Percentiles rank a stretch among this genome's conserved stretches.
phyloP scores from a whole-genome alignment of 1,140 invertebrate species.

The Hirudo medicinalis region DNA sequence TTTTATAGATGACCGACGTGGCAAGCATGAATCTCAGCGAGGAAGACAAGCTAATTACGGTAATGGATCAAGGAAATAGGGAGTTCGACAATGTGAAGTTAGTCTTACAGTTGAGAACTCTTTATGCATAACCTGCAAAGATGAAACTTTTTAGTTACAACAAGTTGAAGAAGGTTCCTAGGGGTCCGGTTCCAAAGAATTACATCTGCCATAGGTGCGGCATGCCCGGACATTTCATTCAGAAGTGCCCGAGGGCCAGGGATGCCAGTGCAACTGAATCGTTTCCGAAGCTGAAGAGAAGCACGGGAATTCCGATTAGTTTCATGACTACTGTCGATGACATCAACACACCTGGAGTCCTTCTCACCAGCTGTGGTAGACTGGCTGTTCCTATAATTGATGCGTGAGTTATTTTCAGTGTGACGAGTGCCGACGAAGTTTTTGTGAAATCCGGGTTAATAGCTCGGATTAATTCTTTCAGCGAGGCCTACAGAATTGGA shows the following conservation, averaged over 20 bases:
- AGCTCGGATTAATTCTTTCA: slow-evolving; percentile 35
- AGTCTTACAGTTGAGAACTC: slow-evolving; percentile 35
- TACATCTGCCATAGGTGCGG: slow-evolving; percentile 87
- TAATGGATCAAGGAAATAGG: slow-evolving; percentile 87
- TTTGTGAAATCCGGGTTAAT: background rate
- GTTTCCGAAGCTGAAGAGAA: slow-evolving; percentile 19
- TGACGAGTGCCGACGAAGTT: background rate
- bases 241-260: slow-evolving; percentile 60
- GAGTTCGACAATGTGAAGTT: slow-evolving; percentile 94
- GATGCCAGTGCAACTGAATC: background rate
- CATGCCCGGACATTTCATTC: slow-evolving; percentile 85
- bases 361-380: slow-evolving; percentile 79
- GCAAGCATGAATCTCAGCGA: slow-evolving; percentile 78
- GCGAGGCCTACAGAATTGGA: slow-evolving; percentile 61
- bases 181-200: slow-evolving; percentile 67
- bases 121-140: background rate
- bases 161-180: slow-evolving; percentile 47
- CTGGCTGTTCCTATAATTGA: slow-evolving; percentile 82
- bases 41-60: slow-evolving; percentile 89
- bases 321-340: slow-evolving; percentile 80
- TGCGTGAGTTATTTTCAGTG: slow-evolving; percentile 53
- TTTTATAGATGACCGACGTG: slow-evolving; percentile 59
- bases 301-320: slow-evolving; percentile 80
- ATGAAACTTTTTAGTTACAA: slow-evolving; percentile 32
- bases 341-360: slow-evolving; percentile 71